These are phyloP conservation scores for Spea bombifrons DNA, from an alignment of 2,113 vertebrate species.

Conservation along the genomic window DNA sequence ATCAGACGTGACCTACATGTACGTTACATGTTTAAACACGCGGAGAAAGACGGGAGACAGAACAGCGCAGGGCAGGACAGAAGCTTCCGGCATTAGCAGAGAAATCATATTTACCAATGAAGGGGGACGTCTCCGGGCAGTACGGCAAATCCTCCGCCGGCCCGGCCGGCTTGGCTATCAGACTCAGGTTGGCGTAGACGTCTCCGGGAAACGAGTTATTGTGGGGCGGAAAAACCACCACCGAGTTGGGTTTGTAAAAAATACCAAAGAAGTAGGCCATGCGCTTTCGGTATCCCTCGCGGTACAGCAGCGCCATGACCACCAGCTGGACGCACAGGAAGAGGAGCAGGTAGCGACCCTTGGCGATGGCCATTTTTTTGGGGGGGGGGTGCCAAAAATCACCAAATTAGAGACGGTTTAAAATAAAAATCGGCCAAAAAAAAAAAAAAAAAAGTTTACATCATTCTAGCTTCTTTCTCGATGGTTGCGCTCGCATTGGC, in stretches of 20 bases:
- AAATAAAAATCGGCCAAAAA: neutral
- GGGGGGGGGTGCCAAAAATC: neutral
- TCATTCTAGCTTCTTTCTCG: neutral
- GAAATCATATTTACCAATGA: constrained; percentile 59
- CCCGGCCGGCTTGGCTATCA: constrained; percentile 47
- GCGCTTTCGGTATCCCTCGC: constrained; percentile 66
- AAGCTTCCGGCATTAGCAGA: neutral
- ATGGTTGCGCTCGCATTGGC: too few relatives aligned
- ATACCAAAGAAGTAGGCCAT: constrained; percentile 71
- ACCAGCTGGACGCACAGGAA: constrained; percentile 74
- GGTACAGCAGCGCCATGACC: constrained; percentile 71
- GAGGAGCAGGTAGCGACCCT: constrained; percentile 69
- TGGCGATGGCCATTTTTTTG: constrained; percentile 49
- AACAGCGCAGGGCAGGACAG: neutral
- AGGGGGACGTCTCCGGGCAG: constrained; percentile 69
- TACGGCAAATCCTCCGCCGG: constrained; percentile 60
- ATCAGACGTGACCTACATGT: too few relatives aligned
- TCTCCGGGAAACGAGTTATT: constrained; percentile 51
- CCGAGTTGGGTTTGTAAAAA: constrained; percentile 59
- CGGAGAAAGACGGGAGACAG: too few relatives aligned
- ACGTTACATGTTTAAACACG: too few relatives aligned
- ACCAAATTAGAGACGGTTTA: too few relatives aligned
- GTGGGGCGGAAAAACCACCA: neutral
- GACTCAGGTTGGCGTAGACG: constrained; percentile 69
- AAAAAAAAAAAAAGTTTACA: neutral